These are phyloP conservation scores for Leptonema lineaticorne DNA, from an alignment of 1,140 invertebrate species.

Conservation along the genomic window DNA sequence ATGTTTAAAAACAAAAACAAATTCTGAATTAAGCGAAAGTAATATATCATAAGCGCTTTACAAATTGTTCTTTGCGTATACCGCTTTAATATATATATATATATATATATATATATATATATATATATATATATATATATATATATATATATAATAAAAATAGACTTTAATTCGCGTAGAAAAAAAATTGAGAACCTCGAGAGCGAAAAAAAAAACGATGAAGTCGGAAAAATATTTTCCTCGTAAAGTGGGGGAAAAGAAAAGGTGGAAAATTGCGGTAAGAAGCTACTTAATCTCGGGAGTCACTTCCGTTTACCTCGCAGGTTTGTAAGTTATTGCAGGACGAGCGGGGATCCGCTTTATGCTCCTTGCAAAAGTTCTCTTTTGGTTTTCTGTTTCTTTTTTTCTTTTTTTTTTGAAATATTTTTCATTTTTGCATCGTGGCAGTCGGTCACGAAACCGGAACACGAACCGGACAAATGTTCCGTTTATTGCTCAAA, in stretches of 20 bases:
- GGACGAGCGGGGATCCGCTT: conserved; percentile 9
- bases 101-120: no score
- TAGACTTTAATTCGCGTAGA: neutral
- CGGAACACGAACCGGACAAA: no score
- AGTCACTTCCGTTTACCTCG: conserved; percentile 13
- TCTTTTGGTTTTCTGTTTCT: neutral
- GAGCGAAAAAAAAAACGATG: neutral
- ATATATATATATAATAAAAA: no score
- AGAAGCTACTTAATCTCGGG: conserved; percentile 10
- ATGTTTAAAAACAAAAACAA: no score
- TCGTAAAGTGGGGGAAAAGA: neutral
- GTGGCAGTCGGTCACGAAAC: neutral
- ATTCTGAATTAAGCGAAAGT: no score
- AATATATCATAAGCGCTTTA: no score
- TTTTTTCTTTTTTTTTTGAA: no score
- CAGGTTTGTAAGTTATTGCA: conserved; percentile 3
- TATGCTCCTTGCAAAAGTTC: conserved; percentile 2
- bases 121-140: no score
- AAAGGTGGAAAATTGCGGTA: neutral
- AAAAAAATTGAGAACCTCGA: neutral
- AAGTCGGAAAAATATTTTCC: neutral
- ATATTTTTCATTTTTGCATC: conserved; percentile 6
- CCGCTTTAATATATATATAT: no score
- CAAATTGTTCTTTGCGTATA: no score
- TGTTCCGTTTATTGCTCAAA: no score